Base-by-base conservation (phyloP, 1,140 invertebrate genomes). In the Colletes gigas region DNA sequence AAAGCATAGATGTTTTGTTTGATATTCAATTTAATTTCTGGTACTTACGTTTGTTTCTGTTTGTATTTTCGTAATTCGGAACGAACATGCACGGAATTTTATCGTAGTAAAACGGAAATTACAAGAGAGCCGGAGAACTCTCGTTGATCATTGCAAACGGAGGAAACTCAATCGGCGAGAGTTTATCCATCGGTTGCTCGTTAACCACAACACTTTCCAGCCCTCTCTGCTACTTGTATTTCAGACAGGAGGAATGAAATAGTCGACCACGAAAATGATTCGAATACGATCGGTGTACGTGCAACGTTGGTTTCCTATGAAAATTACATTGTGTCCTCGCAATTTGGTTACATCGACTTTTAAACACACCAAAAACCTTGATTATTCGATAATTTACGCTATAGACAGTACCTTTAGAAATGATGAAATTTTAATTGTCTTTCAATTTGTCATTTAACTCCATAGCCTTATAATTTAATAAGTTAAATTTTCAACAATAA, bases 131-230 rank as follows among this genome's bases (percentile, higher is more conserved):
- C 19, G 30, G 73, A 41, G 63, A 75, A 60, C 65, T 69, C 44
- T 68, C 17, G 19, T 4, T 74, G 44, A 55, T 67, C 54, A 30
- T 52, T 76, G 54, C 59, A 17, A 60, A 69, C 50, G 65, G 71
- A 68, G 73, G 85, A 87, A 87, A 87, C 67, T 86, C 74, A 67
- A 86, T 78, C 54, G 70, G 82, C 69, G 85, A 87, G 85, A 86
- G 78, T 80, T 78, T 81, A 82, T 82, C 77, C 39, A 63, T 76
- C 57, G 60, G 50, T 72, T 83, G 60, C 62, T 71, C 72, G 76
- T 72, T 82, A 87, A 87, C 83, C 85, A 62, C 83, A 84, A 67
- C 79, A 83, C 85, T 88, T 87, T 88, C 85, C 79, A 87, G 79
- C 66, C 63, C 73, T 69, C 55, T 74, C 72, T 17, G 85, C 82